A percentile compares a stretch with the other conserved stretches of the same genome.
Evolutionary conservation across 2,113 vertebrate genomes (phyloP).

Genomic region (Pedetes capensis): DNA sequence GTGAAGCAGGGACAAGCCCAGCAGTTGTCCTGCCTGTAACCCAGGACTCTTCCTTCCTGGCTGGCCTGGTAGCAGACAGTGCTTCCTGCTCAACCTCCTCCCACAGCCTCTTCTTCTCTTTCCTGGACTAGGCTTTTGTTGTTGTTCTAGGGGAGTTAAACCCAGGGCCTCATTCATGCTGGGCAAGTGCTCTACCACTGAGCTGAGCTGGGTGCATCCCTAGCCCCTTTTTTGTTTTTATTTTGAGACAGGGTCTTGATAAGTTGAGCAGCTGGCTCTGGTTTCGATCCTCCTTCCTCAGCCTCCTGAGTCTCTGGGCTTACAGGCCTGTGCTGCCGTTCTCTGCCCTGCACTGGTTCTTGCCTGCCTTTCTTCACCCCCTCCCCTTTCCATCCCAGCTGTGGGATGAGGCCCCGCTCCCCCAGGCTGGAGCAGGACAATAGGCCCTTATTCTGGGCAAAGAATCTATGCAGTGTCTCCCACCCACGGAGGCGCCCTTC

Average conservation of each 20-base stretch:
- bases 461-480: slow-evolving; percentile 71
- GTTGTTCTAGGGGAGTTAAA: no score
- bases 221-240: no score
- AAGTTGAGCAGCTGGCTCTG: no score
- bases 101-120: neutral
- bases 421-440: slow-evolving; percentile 60
- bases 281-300: no score
- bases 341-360: neutral
- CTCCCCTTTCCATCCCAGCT: slow-evolving; percentile 29
- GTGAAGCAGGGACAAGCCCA: neutral
- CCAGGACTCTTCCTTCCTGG: neutral
- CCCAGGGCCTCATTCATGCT: no score
- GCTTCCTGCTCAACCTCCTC: neutral
- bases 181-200: no score
- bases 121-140: no score
- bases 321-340: no score
- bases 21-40: neutral
- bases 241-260: no score
- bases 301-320: no score
- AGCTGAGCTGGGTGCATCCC: no score
- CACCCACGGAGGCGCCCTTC: slow-evolving; percentile 13
- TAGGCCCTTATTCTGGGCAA: slow-evolving; percentile 65
- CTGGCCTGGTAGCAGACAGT: neutral
- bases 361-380: neutral
- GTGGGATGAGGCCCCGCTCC: slow-evolving; percentile 30